phyloP scores from a whole-genome alignment of 23 tunicate species.

The Halocynthia roretzi region DNA sequence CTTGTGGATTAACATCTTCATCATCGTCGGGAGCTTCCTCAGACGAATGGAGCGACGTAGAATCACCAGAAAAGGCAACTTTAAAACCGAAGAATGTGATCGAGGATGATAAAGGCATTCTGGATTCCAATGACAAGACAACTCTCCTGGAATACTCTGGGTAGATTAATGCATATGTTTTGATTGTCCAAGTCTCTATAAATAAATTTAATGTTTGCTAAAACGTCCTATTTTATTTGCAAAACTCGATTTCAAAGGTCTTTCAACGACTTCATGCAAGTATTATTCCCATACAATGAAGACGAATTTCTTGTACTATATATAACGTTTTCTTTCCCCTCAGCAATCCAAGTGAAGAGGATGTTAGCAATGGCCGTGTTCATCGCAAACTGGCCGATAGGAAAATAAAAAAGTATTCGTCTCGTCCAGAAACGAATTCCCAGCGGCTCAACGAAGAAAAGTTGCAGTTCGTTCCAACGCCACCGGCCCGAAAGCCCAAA shows the following conservation, averaged over 20 bases:
- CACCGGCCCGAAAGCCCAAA: slow-evolving; percentile 14
- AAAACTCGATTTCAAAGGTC: no score
- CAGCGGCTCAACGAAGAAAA: neutral
- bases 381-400: slow-evolving; percentile 10
- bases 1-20: slow-evolving; percentile 58
- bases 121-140: neutral
- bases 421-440: neutral
- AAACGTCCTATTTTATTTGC: no score
- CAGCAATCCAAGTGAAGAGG: neutral
- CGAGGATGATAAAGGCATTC: neutral
- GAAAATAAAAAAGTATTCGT: slow-evolving; percentile 1
- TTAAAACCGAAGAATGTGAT: neutral
- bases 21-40: slow-evolving; percentile 18
- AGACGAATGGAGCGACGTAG: slow-evolving; percentile 15
- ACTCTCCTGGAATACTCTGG: neutral
- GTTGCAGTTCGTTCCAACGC: slow-evolving; percentile 11
- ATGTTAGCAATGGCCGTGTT: neutral
- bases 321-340: no score
- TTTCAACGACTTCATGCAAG: no score
- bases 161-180: no score
- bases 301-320: no score
- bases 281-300: no score
- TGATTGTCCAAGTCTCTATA: no score
- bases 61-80: neutral
- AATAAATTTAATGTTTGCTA: no score